Evolutionary conservation across 2,797 vertebrate species (phyloP).

Genomic region (Notamacropus eugenii): DNA sequence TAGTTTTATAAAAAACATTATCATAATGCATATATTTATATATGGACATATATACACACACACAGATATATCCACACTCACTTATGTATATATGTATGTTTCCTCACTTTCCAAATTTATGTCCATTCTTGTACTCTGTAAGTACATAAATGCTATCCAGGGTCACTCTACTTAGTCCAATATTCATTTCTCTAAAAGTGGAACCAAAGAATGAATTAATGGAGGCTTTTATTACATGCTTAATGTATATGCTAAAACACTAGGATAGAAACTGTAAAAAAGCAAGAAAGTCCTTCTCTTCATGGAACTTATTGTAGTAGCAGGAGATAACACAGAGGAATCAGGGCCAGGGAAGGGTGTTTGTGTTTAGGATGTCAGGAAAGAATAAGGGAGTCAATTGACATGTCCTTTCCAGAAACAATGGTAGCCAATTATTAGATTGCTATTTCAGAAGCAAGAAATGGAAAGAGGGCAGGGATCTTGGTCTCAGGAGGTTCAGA

Average conservation of each 20-base stretch:
- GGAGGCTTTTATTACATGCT: background rate
- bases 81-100: background rate
- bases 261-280: background rate
- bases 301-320: background rate
- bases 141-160: background rate
- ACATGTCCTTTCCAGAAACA: background rate
- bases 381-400: background rate
- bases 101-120: conserved; percentile 26
- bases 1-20: background rate
- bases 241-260: background rate
- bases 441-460: background rate
- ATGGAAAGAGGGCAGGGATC: background rate
- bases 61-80: background rate
- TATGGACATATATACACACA: background rate
- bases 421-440: background rate
- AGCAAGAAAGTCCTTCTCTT: background rate
- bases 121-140: background rate
- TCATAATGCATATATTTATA: background rate
- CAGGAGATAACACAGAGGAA: background rate
- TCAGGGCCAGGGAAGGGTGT: background rate
- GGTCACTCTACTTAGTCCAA: background rate
- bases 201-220: background rate
- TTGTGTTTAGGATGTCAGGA: background rate
- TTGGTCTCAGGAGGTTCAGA: background rate
- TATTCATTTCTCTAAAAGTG: background rate